Base-by-base conservation (phyloP, 2,888 invertebrate species). In the Caenorhabditis drosophilae region DNA sequence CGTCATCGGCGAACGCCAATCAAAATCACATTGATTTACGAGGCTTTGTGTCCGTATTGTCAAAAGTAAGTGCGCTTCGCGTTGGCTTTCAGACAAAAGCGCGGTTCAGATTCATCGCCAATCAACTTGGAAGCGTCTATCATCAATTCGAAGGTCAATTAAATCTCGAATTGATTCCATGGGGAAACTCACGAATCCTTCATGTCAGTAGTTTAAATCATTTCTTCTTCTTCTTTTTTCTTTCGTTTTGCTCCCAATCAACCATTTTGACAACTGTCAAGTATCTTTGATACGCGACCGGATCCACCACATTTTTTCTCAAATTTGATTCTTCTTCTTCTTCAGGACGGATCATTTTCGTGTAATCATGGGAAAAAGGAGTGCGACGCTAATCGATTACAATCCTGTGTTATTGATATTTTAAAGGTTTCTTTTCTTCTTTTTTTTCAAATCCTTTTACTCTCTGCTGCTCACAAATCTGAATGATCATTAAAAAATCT, bases 331-430 rank as follows among this genome's bases (percentile, higher is more conserved):
- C 15, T 42, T 6, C 15, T 12, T 16, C 16, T 16, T 27, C 61
- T 78, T 41, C 59, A 80, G 80, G 80, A 80, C 45, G 81, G 81
- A 20, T 78, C 79, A 36, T 78, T 82, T 52, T 80, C 80, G 15
- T 82, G 82, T 64, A 82, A 82, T 55, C 82, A 82, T 67, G 82
- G 82, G 2, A 69, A 76, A 51, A 81, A 77, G 56, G 82, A 82
- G 53, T 82, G 82, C 60, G 82, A 82, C 45, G 82, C 82, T 34
- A 82, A 82, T 59, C 66, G 78, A 38, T 64, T 82, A 22, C 78
- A 81, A 72, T 74, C 77, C 23, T 82, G 82, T 64, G 82, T 78
- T 25, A 44, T 82, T 15, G 80, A 79, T 50, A 69, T 77, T 26
- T 70, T 82, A 27, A 69, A 73, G 59, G 75, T 72, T 25, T n/a